These are phyloP conservation scores for Dryoscopus gambensis DNA, from an alignment of 2,113 vertebrate genomes.

Conservation along the genomic window DNA sequence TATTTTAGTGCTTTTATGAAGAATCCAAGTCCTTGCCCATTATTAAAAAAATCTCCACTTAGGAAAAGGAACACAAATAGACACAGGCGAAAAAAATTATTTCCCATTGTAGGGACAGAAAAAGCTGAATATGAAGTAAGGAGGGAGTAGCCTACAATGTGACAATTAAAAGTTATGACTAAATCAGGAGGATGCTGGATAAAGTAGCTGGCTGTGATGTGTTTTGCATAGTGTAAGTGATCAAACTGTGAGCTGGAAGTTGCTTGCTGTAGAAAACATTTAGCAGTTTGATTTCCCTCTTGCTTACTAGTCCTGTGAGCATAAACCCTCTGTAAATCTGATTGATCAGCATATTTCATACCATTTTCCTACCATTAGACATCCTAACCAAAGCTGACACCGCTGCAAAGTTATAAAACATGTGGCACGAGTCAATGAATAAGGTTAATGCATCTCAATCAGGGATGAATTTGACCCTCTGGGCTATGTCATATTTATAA, in stretches of 20 bases:
- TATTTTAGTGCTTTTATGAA: conserved; percentile 30
- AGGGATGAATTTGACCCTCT: conserved; percentile 15
- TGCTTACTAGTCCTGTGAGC: not conserved
- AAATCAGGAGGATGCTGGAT: not conserved
- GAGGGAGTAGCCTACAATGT: not conserved
- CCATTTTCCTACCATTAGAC: not conserved
- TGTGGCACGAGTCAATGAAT: not conserved
- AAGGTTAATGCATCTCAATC: not conserved
- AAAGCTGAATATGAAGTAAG: not conserved
- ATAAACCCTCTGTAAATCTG: not conserved
- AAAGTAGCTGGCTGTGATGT: not conserved
- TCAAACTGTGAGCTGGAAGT: not conserved
- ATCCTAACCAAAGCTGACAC: not conserved
- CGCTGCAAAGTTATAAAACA: not conserved
- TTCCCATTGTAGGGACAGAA: not conserved
- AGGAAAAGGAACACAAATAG: not conserved
- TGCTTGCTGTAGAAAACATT: not conserved
- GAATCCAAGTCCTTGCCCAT: not conserved
- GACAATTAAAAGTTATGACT: not conserved
- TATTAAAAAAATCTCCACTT: not conserved
- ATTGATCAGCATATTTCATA: not conserved
- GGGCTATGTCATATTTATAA: conserved; percentile 35
- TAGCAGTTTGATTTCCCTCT: not conserved
- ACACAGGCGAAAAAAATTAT: not conserved
- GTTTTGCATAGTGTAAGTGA: not conserved